Percentiles rank a stretch among this genome's conserved stretches.
These are phyloP conservation scores for Aspidoscelis tigris DNA, from an alignment of 2,113 vertebrate species.

Conservation along the genomic window DNA sequence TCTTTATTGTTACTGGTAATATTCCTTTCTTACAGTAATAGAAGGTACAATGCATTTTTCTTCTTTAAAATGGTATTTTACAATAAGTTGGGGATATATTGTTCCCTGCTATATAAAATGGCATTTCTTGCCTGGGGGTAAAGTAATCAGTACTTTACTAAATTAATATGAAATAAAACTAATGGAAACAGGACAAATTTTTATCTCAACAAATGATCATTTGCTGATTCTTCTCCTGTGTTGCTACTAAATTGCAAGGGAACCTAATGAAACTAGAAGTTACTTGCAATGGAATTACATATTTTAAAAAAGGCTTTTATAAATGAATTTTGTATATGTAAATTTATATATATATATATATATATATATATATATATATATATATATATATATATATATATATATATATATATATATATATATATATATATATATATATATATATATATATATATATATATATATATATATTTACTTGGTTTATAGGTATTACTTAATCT, in stretches of 20 bases:
- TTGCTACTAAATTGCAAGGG: not conserved
- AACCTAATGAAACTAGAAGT: not conserved
- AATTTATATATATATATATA: too few relatives aligned
- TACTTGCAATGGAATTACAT: not conserved
- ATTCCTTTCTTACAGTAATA: too few relatives aligned
- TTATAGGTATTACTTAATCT: not conserved
- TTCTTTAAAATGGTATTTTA: too few relatives aligned
- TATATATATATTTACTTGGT: too few relatives aligned
- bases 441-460: too few relatives aligned
- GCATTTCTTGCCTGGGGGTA: slow-evolving; percentile 38
- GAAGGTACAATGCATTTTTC: too few relatives aligned
- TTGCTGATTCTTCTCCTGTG: not conserved
- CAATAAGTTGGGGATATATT: not conserved
- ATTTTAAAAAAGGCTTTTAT: too few relatives aligned
- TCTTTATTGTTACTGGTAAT: too few relatives aligned
- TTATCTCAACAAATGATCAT: slow-evolving; percentile 18
- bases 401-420: too few relatives aligned
- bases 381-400: too few relatives aligned
- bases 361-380: too few relatives aligned
- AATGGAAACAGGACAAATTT: slow-evolving; percentile 22
- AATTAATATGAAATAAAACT: slow-evolving; percentile 59
- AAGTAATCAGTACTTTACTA: slow-evolving; percentile 49
- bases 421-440: too few relatives aligned
- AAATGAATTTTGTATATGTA: rapidly evolving
- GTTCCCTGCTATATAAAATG: slow-evolving; percentile 42